Conservation (phyloP, 2,113 vertebrate species). For the Motacilla tschutschensis region DNA sequence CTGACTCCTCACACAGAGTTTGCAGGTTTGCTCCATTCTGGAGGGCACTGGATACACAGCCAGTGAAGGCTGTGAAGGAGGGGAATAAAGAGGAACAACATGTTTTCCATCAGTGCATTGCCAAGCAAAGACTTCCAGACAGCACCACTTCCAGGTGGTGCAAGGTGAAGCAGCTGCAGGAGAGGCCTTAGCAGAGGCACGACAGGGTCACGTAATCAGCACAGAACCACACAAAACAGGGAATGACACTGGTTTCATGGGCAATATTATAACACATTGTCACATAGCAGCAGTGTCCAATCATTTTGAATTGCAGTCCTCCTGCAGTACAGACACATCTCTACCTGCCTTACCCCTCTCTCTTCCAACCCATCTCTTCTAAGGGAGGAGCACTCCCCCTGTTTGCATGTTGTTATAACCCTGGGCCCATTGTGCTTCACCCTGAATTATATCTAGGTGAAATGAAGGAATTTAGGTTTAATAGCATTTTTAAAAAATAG, state of each 20-base stretch:
- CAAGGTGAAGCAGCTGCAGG: neutral
- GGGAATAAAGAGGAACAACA: neutral
- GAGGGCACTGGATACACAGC: neutral
- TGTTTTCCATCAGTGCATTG: fast-evolving
- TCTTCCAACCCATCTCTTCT: neutral
- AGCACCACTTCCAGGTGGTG: neutral
- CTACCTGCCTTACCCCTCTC: neutral
- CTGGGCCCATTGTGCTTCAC: neutral
- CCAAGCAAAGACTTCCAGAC: neutral
- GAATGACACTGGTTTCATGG: fast-evolving
- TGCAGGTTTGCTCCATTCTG: neutral
- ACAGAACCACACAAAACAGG: neutral
- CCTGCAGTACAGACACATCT: neutral
- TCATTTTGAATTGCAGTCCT: neutral
- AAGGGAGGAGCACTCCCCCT: neutral
- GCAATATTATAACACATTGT: fast-evolving
- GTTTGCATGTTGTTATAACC: neutral
- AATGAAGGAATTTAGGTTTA: neutral
- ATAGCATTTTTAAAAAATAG: neutral
- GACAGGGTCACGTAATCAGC: fast-evolving
- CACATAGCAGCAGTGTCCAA: neutral
- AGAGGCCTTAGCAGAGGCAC: neutral
- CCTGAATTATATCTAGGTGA: neutral
- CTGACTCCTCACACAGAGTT: neutral
- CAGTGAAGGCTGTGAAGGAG: neutral